Conservation (phyloP, 2,113 vertebrate genomes). For the Marmota flaviventris region DNA sequence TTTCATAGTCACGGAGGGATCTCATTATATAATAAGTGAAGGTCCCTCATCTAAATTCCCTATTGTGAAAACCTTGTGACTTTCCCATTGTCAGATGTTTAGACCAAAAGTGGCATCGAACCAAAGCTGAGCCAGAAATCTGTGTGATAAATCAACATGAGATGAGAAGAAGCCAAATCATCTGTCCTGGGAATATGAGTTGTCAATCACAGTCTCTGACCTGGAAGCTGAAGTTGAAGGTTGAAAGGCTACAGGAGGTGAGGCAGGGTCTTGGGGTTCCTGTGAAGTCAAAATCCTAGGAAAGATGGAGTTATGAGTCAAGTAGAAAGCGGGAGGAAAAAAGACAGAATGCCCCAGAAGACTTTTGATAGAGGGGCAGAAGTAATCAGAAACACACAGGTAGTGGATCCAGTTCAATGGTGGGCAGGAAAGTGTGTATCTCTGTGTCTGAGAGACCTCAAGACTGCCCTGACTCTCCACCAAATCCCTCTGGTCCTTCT, state of each 20-base stretch:
- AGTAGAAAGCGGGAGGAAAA: neutral
- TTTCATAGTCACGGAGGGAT: neutral
- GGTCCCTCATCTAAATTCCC: neutral
- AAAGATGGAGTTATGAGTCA: neutral
- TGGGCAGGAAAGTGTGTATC: too few relatives aligned
- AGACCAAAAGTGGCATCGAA: neutral
- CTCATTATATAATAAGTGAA: neutral
- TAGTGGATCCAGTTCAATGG: too few relatives aligned
- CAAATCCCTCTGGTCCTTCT: neutral
- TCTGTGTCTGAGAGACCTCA: neutral
- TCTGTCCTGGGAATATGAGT: too few relatives aligned
- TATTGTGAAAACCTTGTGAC: neutral
- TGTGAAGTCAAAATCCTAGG: neutral
- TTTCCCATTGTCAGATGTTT: neutral
- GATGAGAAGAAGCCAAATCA: fast-evolving
- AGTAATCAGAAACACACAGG: neutral
- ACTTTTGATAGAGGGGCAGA: neutral
- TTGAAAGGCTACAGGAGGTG: neutral
- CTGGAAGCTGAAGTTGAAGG: neutral
- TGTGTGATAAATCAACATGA: neutral
- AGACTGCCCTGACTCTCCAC: neutral
- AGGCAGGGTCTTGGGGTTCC: neutral
- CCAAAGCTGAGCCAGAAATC: neutral
- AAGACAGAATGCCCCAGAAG: neutral
- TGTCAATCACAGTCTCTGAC: neutral